These are phyloP conservation scores for Chrysopa pallens DNA, from an alignment of 1,140 invertebrate species.

Conservation along the genomic window DNA sequence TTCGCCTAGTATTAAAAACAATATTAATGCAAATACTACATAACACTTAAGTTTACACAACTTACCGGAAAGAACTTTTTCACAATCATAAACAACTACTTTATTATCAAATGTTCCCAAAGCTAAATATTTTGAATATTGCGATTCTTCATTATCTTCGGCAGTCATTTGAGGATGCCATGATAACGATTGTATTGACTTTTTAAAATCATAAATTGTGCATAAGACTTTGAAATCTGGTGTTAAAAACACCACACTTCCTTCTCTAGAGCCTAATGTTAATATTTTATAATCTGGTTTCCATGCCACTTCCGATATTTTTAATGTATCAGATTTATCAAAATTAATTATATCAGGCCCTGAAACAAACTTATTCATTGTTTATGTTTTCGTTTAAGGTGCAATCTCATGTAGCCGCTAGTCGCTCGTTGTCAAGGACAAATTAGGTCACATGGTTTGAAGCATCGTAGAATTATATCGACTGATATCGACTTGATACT, in stretches of 20 bases:
- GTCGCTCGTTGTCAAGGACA: too few relatives aligned
- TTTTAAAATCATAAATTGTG: constrained; percentile 23
- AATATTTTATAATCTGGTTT: constrained; percentile 36
- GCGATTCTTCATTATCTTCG: constrained; percentile 30
- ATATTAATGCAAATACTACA: background rate
- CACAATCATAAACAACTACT: constrained; percentile 35
- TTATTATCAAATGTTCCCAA: constrained; percentile 31
- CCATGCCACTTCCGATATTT: constrained; percentile 34
- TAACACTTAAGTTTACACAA: constrained; percentile 1
- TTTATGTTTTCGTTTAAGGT: too few relatives aligned
- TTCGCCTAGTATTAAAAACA: background rate
- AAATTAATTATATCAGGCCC: too few relatives aligned
- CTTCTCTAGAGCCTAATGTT: constrained; percentile 40
- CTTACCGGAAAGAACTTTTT: constrained; percentile 16
- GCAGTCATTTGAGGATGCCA: constrained; percentile 55
- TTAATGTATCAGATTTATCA: background rate
- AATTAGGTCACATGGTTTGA: too few relatives aligned
- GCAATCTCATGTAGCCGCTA: too few relatives aligned
- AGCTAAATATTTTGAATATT: constrained; percentile 41
- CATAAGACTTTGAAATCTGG: constrained; percentile 16
- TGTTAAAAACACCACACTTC: constrained; percentile 14
- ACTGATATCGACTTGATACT: too few relatives aligned
- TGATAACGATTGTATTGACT: constrained; percentile 37
- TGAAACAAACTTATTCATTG: too few relatives aligned
- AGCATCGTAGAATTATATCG: too few relatives aligned